A percentile compares a stretch with the other conserved stretches of the same genome.
Conservation (phyloP, 2,888 invertebrate species). For the Drosophila mimetica region DNA sequence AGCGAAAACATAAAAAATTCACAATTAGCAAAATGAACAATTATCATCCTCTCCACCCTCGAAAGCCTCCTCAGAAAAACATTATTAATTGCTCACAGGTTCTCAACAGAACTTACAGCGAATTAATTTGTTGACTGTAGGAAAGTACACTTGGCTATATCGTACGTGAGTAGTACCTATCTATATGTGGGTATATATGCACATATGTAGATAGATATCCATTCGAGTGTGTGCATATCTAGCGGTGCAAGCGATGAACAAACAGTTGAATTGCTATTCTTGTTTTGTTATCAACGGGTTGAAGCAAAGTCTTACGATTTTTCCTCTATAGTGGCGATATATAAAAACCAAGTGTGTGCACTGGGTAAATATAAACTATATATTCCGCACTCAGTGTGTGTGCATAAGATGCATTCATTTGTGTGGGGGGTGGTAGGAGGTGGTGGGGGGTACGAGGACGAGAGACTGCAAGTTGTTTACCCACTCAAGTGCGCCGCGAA, state of each 20-base stretch:
- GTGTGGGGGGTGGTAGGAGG: not conserved
- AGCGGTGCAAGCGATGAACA: constrained; percentile 51
- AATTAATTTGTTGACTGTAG: constrained; percentile 41
- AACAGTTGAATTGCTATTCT: constrained; percentile 52
- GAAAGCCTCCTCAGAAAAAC: constrained; percentile 10
- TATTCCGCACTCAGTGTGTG: constrained; percentile 34
- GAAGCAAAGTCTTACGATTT: constrained; percentile 27
- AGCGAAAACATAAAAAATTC: constrained; percentile 13
- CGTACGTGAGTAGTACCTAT: not conserved
- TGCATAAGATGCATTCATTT: constrained; percentile 24
- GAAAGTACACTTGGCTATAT: constrained; percentile 37
- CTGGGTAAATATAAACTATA: constrained; percentile 40
- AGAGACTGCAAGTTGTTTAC: constrained; percentile 41
- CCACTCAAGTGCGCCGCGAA: constrained; percentile 55
- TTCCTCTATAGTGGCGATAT: constrained; percentile 16
- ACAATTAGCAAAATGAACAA: constrained; percentile 24
- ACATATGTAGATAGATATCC: constrained; percentile 3
- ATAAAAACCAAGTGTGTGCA: constrained; percentile 14
- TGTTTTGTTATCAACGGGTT: constrained; percentile 50
- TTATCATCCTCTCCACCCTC: constrained; percentile 1
- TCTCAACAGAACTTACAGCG: constrained; percentile 29
- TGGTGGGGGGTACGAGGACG: not conserved
- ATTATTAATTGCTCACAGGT: constrained; percentile 34
- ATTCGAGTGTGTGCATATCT: constrained; percentile 26
- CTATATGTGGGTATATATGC: not conserved